Percentiles rank a stretch among this genome's conserved stretches.
Evolutionary conservation across 1,140 invertebrate species (phyloP).

Genomic region (Doryteuthis pealeii): DNA sequence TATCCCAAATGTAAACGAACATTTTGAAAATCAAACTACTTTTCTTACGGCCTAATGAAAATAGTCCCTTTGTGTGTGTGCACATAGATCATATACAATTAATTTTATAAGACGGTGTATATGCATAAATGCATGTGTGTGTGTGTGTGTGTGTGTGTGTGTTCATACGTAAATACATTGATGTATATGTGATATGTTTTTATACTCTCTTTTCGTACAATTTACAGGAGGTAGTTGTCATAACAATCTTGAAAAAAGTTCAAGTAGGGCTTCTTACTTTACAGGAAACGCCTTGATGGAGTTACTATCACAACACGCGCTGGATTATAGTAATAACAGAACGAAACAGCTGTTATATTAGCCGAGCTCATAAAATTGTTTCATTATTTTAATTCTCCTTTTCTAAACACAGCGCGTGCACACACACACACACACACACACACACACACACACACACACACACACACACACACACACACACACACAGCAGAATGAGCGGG

Average conservation of each 20-base stretch:
- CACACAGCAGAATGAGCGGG: not conserved
- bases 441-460: constrained; percentile 17
- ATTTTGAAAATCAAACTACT: too few species aligned
- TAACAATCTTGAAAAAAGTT: not conserved
- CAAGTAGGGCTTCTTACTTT: not conserved
- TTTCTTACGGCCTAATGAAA: too few species aligned
- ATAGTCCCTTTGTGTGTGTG: too few species aligned
- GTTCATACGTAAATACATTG: not conserved
- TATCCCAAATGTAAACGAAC: too few species aligned
- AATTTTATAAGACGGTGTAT: constrained; percentile 5
- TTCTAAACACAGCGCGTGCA: not conserved
- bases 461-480: not conserved
- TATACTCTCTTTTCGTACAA: constrained; percentile 3
- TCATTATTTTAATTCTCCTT: too few species aligned
- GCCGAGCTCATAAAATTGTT: too few species aligned
- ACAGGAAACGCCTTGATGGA: not conserved
- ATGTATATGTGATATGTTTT: constrained; percentile 1
- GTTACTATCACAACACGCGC: not conserved
- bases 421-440: constrained; percentile 12
- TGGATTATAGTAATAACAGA: too few species aligned
- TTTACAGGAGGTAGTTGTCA: constrained; percentile 14
- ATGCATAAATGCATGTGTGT: constrained; percentile 6
- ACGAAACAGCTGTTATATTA: too few species aligned
- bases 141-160: not conserved
- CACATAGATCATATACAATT: too few species aligned